phyloP scores from a whole-genome alignment of 1,140 invertebrate species.

The Leptinotarsa lineolata region DNA sequence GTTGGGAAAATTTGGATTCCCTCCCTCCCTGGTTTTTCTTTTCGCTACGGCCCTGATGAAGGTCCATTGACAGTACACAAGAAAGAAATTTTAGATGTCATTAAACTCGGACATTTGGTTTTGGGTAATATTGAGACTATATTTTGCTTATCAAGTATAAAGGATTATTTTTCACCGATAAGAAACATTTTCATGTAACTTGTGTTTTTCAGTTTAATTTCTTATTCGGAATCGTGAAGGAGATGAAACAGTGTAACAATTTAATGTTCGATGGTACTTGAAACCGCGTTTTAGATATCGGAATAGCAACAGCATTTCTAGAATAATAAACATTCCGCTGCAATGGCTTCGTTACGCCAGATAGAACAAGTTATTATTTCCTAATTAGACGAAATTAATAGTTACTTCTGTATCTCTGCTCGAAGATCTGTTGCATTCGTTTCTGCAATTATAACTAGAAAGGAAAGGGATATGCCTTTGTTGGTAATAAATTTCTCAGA shows the following conservation, averaged over 20 bases:
- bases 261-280: not conserved
- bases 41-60: no score
- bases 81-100: no score
- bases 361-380: conserved; percentile 18
- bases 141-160: no score
- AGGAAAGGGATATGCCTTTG: not conserved
- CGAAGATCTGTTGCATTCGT: not conserved
- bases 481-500: not conserved
- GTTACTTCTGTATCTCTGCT: not conserved
- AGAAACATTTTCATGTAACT: no score
- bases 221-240: not conserved
- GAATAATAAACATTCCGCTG: conserved; percentile 10
- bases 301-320: not conserved
- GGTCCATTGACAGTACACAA: no score
- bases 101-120: no score
- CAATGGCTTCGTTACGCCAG: conserved; percentile 6
- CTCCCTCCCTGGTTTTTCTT: no score
- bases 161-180: no score
- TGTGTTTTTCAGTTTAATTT: not conserved
- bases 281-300: not conserved
- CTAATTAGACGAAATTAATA: conserved; percentile 10
- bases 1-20: no score
- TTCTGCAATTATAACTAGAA: not conserved
- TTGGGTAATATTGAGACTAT: no score
- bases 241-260: not conserved